phyloP scores from a whole-genome alignment of 2,113 vertebrate species.

The Marcusenius ussheri region DNA sequence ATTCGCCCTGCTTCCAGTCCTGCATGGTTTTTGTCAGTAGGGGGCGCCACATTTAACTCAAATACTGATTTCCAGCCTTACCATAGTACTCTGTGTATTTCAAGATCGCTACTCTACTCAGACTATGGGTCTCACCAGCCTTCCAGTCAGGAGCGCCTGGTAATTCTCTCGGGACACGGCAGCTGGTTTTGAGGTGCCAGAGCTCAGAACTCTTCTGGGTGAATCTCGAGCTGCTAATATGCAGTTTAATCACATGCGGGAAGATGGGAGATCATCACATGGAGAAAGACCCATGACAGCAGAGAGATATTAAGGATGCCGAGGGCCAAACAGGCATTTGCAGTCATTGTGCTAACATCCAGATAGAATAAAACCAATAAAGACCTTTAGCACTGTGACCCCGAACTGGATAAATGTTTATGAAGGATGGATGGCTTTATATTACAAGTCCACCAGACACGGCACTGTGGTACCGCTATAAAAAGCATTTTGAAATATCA shows the following conservation, averaged over 20 bases:
- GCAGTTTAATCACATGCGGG: background rate
- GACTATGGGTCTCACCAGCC: background rate
- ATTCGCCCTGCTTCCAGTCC: background rate
- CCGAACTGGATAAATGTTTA: background rate
- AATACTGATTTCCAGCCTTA: background rate
- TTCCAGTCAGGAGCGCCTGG: background rate
- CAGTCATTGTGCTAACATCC: background rate
- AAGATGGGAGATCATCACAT: background rate
- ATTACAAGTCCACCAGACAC: background rate
- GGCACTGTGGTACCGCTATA: background rate
- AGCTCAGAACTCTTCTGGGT: background rate
- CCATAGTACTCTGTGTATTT: background rate
- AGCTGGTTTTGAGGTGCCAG: background rate
- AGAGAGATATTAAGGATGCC: background rate
- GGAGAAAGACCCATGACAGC: background rate
- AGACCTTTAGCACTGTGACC: background rate
- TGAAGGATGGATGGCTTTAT: background rate
- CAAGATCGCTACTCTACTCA: background rate
- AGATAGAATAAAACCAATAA: background rate
- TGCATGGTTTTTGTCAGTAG: background rate
- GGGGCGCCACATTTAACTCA: background rate
- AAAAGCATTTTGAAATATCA: background rate
- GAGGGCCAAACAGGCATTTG: background rate
- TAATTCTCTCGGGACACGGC: background rate
- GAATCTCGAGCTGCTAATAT: background rate